Conservation (phyloP, 2,113 vertebrate species). For the Loxodonta africana region DNA sequence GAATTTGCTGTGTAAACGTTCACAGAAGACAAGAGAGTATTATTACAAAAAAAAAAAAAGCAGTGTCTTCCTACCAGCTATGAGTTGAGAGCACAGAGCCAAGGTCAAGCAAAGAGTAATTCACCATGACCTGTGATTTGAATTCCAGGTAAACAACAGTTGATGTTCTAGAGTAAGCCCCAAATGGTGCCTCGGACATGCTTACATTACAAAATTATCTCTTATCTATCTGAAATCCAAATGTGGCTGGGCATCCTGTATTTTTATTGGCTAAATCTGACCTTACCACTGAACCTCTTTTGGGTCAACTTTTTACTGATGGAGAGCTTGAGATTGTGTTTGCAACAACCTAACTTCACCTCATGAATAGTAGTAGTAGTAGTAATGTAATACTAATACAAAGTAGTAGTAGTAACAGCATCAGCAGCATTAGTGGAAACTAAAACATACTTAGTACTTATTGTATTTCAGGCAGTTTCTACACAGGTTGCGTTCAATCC, state of each 20-base stretch:
- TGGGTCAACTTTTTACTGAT: background rate
- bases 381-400: background rate
- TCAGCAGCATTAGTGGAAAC: background rate
- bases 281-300: background rate
- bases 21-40: too few relatives aligned
- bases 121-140: background rate
- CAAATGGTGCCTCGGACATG: background rate
- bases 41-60: background rate
- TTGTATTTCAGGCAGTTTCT: background rate
- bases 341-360: background rate
- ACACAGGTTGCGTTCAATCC: background rate
- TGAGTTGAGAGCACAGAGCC: background rate
- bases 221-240: background rate
- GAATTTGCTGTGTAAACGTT: too few relatives aligned
- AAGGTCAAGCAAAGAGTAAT: background rate
- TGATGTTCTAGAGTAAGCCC: background rate
- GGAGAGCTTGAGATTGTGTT: background rate
- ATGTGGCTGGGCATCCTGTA: background rate
- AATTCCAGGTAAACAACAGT: background rate
- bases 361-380: background rate
- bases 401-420: background rate
- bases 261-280: background rate
- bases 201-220: background rate
- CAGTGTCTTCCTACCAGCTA: background rate
- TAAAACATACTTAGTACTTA: background rate